phyloP scores from a whole-genome alignment of 2,113 vertebrate genomes.

The Regulus satrapa region DNA sequence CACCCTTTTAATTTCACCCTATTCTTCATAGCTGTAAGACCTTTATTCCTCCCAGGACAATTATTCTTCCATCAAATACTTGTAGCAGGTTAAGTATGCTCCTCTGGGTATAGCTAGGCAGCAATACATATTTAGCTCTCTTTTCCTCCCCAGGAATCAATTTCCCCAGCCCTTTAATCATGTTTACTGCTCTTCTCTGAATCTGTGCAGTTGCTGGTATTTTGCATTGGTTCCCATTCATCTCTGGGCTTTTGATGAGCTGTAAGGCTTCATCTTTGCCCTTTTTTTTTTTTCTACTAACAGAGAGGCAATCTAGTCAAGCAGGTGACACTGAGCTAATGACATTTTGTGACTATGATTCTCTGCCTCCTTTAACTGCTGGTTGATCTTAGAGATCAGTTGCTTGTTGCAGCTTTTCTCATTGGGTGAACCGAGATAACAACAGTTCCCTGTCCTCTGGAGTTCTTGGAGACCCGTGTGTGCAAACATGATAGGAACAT shows the following conservation, averaged over 20 bases:
- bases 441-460: neutral
- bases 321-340: neutral
- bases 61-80: conserved; percentile 59
- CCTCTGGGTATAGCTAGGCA: conserved; percentile 37
- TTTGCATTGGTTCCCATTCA: conserved; percentile 9
- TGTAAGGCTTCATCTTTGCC: neutral
- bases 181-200: conserved; percentile 27
- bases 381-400: neutral
- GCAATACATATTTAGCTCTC: conserved; percentile 39
- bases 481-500: neutral
- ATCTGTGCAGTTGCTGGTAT: neutral
- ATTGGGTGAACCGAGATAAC: neutral
- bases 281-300: neutral
- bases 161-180: conserved; percentile 46
- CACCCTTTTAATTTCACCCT: conserved; percentile 62
- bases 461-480: neutral
- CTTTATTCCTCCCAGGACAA: conserved; percentile 46
- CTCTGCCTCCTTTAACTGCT: neutral
- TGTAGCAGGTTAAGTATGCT: conserved; percentile 31
- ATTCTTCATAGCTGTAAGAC: conserved; percentile 57
- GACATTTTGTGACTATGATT: neutral
- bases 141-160: conserved; percentile 22
- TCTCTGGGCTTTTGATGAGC: neutral
- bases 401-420: neutral
- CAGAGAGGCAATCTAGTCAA: neutral